Conservation (phyloP, 2,888 invertebrate species). For the Plebejus anna region DNA sequence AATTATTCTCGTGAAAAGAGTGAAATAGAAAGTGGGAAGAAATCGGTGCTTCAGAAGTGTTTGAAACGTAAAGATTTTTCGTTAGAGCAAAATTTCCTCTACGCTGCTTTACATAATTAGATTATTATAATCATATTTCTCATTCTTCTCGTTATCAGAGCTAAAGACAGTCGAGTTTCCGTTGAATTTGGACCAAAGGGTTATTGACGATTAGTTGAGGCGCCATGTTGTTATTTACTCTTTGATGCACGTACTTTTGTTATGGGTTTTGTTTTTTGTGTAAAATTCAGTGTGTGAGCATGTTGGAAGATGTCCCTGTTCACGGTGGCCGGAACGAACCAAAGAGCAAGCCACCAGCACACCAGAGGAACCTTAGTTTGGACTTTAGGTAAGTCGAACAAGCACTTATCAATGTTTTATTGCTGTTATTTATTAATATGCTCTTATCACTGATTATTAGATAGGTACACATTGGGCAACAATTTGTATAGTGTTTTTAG, state of each 20-base stretch:
- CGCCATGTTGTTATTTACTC: slow-evolving; percentile 78
- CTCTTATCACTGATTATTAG: slow-evolving; percentile 6
- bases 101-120: not conserved
- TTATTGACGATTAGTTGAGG: slow-evolving; percentile 45
- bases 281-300: slow-evolving; percentile 63
- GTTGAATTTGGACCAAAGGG: not conserved
- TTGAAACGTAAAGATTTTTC: not conserved
- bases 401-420: not conserved
- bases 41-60: slow-evolving; percentile 18
- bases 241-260: slow-evolving; percentile 58
- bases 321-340: slow-evolving; percentile 70
- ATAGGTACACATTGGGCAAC: not conserved
- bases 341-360: slow-evolving; percentile 71
- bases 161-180: not conserved
- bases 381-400: slow-evolving; percentile 86
- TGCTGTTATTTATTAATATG: not conserved
- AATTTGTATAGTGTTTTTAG: not conserved
- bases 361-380: slow-evolving; percentile 93
- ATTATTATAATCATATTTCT: slow-evolving; percentile 4
- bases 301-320: slow-evolving; percentile 78
- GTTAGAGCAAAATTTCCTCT: not conserved
- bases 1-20: not conserved
- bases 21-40: not conserved
- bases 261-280: slow-evolving; percentile 67
- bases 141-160: not conserved